phyloP scores from a whole-genome alignment of 2,888 invertebrate species.

The Drosophila melanosoma region DNA sequence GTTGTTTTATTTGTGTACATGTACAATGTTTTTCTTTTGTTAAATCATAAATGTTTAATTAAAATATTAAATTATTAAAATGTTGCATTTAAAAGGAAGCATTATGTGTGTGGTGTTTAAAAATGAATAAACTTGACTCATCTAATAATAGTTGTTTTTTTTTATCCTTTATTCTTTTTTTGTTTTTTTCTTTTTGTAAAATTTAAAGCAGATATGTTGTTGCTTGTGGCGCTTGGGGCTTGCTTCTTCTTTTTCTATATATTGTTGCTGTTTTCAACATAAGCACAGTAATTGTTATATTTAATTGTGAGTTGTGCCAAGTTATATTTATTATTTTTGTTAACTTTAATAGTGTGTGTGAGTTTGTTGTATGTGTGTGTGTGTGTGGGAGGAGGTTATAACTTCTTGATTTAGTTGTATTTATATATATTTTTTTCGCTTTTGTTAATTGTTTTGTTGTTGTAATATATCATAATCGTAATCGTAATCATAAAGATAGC shows the following conservation, averaged over 20 bases:
- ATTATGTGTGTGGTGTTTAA: slow-evolving; percentile 63
- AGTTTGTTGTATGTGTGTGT: slow-evolving; percentile 36
- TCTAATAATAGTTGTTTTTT: slow-evolving; percentile 53
- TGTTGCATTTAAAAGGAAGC: slow-evolving; percentile 80
- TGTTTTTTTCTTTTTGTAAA: slow-evolving; percentile 54
- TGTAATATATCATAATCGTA: slow-evolving; percentile 59
- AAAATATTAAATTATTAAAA: slow-evolving; percentile 73
- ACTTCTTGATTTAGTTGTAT: slow-evolving; percentile 55
- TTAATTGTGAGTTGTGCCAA: slow-evolving; percentile 78
- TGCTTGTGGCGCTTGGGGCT: slow-evolving; percentile 76
- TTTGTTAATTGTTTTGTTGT: slow-evolving; percentile 13
- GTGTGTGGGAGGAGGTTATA: slow-evolving; percentile 54
- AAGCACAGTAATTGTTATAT: slow-evolving; percentile 76
- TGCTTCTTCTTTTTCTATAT: slow-evolving; percentile 47
- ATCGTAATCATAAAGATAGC: slow-evolving; percentile 68
- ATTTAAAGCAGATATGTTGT: slow-evolving; percentile 81
- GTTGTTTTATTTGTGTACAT: slow-evolving; percentile 71
- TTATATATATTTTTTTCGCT: slow-evolving; percentile 41
- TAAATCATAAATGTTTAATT: slow-evolving; percentile 61
- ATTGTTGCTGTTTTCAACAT: slow-evolving; percentile 70
- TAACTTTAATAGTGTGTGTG: slow-evolving; percentile 74
- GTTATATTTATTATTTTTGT: slow-evolving; percentile 57
- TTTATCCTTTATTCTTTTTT: slow-evolving; percentile 27
- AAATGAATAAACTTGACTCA: slow-evolving; percentile 66
- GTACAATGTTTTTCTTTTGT: slow-evolving; percentile 64